Conservation (phyloP, 2,888 invertebrate species). For the Cryptops parisi region DNA sequence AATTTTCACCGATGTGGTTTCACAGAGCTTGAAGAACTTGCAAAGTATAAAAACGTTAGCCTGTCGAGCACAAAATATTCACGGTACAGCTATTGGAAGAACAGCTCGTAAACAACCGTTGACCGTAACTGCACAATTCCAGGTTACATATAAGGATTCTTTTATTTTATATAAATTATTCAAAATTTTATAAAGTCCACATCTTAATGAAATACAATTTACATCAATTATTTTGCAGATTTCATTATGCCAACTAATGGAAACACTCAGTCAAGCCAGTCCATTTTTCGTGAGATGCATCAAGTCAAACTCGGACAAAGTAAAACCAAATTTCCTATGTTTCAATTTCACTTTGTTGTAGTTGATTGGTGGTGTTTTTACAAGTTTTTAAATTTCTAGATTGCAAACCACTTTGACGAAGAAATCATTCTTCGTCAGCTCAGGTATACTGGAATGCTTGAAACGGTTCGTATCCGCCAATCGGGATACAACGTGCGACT, state of each 20-base stretch:
- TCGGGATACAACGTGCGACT: constrained; percentile 90
- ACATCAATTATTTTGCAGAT: too few species aligned
- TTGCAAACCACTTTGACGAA: constrained; percentile 83
- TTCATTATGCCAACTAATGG: constrained; percentile 81
- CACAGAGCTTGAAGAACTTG: constrained; percentile 70
- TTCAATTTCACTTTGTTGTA: too few species aligned
- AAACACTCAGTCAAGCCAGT: constrained; percentile 76
- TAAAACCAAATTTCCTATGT: constrained; percentile 22
- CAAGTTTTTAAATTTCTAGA: constrained; percentile 31
- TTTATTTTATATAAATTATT: constrained; percentile 2
- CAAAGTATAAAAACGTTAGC: constrained; percentile 84
- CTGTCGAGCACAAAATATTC: constrained; percentile 44
- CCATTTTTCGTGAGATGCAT: constrained; percentile 82
- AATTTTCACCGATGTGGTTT: not conserved
- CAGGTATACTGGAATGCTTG: constrained; percentile 91
- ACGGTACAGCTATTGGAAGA: constrained; percentile 27
- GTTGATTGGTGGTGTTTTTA: constrained; percentile 3
- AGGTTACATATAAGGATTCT: constrained; percentile 23
- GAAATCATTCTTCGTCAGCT: constrained; percentile 80
- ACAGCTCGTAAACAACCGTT: constrained; percentile 66
- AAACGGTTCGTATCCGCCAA: constrained; percentile 84
- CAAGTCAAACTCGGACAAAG: constrained; percentile 86
- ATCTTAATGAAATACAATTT: too few species aligned
- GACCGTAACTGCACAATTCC: constrained; percentile 87
- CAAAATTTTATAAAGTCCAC: constrained; percentile 1